A percentile compares a stretch with the other conserved stretches of the same genome.
phyloP scores from a whole-genome alignment of 2,888 invertebrate species.

The Epiblema foenella region DNA sequence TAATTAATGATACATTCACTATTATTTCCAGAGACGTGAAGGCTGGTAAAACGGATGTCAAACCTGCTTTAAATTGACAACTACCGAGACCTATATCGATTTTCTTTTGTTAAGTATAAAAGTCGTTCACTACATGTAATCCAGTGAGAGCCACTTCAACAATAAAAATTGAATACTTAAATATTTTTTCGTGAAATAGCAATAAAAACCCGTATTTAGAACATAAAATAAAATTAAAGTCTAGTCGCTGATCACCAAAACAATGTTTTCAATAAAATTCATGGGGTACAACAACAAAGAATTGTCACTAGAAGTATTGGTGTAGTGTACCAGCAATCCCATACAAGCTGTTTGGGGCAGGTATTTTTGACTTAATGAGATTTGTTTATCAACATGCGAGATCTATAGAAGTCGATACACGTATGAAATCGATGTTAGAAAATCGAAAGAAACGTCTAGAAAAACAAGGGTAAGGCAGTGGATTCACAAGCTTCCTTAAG shows the following conservation, averaged over 20 bases:
- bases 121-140: not conserved
- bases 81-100: not conserved
- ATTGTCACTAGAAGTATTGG: constrained; percentile 15
- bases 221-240: constrained; percentile 3
- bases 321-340: not conserved
- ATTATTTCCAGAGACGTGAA: too few relatives aligned
- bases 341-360: too few relatives aligned
- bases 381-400: too few relatives aligned
- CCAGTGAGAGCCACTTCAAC: not conserved
- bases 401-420: not conserved
- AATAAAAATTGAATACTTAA: not conserved
- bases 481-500: constrained; percentile 27
- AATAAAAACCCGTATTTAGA: constrained; percentile 11
- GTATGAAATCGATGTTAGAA: not conserved
- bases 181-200: not conserved
- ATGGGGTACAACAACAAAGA: constrained; percentile 15
- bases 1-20: too few relatives aligned
- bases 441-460: not conserved
- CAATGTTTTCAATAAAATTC: constrained; percentile 24
- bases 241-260: constrained; percentile 24
- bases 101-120: not conserved
- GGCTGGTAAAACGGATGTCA: too few relatives aligned
- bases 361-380: too few relatives aligned
- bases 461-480: constrained; percentile 32
- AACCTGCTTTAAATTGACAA: too few relatives aligned